Percentiles rank a stretch among this genome's conserved stretches.
phyloP scores from a whole-genome alignment of 1,140 invertebrate genomes.

The Pseudomyrmex gracilis region DNA sequence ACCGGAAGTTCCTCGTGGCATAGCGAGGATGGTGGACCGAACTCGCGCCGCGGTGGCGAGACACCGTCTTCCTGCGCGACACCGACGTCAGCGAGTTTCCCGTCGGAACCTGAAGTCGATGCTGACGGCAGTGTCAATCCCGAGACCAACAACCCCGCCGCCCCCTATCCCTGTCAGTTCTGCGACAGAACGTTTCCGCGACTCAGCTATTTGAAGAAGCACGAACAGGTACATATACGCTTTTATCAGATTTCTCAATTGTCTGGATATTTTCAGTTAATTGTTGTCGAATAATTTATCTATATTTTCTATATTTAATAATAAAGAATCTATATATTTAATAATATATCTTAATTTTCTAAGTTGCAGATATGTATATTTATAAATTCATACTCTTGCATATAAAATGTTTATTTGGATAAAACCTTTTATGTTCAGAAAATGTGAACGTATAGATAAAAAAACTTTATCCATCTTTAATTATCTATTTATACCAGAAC shows the following conservation, averaged over 20 bases:
- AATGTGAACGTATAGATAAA: no score
- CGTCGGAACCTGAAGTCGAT: slow-evolving; percentile 85
- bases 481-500: no score
- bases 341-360: no score
- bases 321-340: no score
- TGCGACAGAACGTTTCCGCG: slow-evolving; percentile 96
- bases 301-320: no score
- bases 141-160: slow-evolving; percentile 87
- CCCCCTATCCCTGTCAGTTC: slow-evolving; percentile 95
- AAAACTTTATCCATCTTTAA: no score
- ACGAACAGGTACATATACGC: slow-evolving; percentile 92
- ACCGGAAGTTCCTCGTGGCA: slow-evolving; percentile 87
- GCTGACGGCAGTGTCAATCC: slow-evolving; percentile 81
- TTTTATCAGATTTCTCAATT: neutral
- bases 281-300: neutral
- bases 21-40: slow-evolving; percentile 88
- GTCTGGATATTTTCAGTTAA: neutral
- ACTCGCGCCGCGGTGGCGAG: slow-evolving; percentile 86
- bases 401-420: neutral
- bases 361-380: neutral
- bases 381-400: neutral
- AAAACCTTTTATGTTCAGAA: neutral
- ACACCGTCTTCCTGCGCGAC: slow-evolving; percentile 88
- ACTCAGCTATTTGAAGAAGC: slow-evolving; percentile 94
- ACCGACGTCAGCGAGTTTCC: slow-evolving; percentile 86